A percentile compares a stretch with the other conserved stretches of the same genome.
Conservation (phyloP, 2,888 invertebrate species). For the Melanophora roralis region DNA sequence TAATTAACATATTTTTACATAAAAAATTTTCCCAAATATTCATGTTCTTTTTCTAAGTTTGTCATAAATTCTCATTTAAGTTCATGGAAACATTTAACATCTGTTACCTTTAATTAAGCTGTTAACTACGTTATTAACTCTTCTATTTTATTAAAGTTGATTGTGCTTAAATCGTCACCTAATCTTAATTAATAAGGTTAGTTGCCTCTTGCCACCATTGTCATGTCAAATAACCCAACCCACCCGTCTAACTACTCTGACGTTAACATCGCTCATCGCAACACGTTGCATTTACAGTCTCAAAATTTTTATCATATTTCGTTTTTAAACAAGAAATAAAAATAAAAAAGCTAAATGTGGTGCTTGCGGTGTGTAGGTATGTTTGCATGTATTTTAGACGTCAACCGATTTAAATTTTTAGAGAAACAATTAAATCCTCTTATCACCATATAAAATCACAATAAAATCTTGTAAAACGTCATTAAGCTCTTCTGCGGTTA, state of each 20-base stretch:
- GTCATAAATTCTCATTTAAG: neutral
- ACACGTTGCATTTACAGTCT: constrained; percentile 5
- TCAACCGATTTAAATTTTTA: neutral
- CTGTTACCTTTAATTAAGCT: constrained; percentile 44
- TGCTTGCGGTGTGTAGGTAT: too few relatives aligned
- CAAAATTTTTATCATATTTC: neutral
- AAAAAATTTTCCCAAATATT: neutral
- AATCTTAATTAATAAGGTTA: constrained; percentile 56
- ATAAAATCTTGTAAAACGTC: neutral
- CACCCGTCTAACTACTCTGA: neutral
- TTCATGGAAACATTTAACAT: constrained; percentile 1
- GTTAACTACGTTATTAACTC: constrained; percentile 46
- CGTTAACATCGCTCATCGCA: neutral
- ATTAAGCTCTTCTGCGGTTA: neutral
- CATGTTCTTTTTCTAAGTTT: neutral
- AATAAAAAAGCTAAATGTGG: neutral
- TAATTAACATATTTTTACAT: constrained; percentile 14
- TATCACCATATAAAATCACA: neutral
- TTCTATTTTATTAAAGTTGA: neutral
- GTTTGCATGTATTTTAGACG: too few relatives aligned
- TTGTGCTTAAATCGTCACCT: constrained; percentile 51
- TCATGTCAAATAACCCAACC: neutral
- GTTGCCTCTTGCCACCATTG: neutral
- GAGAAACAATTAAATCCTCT: neutral
- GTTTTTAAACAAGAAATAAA: neutral